Conservation (phyloP, 2,113 vertebrate species). For the Callorhinus ursinus region DNA sequence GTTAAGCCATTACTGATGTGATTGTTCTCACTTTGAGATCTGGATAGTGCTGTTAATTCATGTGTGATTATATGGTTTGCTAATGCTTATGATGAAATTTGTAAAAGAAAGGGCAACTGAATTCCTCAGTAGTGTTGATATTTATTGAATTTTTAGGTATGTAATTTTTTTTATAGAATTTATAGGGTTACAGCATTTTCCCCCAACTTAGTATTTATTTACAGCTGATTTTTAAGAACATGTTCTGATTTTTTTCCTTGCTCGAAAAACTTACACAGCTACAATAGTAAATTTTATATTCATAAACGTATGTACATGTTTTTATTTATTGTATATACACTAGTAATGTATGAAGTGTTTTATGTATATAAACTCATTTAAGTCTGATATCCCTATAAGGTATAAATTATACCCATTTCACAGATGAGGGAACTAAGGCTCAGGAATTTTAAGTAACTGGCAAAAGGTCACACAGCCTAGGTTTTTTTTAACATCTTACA, state of each 20-base stretch:
- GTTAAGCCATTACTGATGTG: not conserved
- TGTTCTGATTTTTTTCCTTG: not conserved
- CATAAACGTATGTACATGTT: not conserved
- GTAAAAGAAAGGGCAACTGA: not conserved
- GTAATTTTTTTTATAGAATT: not conserved
- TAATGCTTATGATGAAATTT: not conserved
- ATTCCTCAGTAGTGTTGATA: not conserved
- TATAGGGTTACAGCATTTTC: not conserved
- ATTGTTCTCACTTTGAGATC: not conserved
- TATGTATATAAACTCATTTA: not conserved
- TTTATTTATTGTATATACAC: not conserved
- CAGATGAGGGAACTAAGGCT: not conserved
- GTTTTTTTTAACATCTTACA: not conserved
- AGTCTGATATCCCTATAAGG: not conserved
- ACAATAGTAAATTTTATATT: not conserved
- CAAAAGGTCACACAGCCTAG: not conserved
- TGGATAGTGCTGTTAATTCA: not conserved
- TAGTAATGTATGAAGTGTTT: not conserved
- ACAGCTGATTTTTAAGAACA: constrained; percentile 17
- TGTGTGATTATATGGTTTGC: not conserved
- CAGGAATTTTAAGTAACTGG: not conserved
- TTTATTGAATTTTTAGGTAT: not conserved
- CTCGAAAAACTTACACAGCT: not conserved
- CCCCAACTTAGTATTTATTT: constrained; percentile 11
- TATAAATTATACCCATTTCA: not conserved